Evolutionary conservation across 2,113 vertebrate genomes (phyloP).

Genomic region (Ceuthmochares aereus): DNA sequence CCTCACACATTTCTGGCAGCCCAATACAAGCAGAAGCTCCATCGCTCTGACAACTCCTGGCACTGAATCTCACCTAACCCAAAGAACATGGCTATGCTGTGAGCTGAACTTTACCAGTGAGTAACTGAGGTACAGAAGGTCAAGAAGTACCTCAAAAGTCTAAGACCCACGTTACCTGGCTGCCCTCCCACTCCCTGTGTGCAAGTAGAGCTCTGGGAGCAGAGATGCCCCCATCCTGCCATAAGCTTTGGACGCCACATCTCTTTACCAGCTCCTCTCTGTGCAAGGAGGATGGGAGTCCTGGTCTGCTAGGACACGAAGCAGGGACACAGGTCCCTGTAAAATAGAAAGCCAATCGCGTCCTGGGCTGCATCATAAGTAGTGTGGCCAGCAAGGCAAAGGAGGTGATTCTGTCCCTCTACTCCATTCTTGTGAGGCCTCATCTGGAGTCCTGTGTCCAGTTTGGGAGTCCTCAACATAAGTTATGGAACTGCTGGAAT

Average conservation of each 20-base stretch:
- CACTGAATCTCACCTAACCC: neutral
- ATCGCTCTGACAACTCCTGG: neutral
- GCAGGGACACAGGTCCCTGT: rapidly evolving
- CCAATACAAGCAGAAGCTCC: neutral
- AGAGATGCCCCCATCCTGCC: neutral
- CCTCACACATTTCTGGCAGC: neutral
- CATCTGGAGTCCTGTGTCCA: too few relatives aligned
- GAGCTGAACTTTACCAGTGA: neutral
- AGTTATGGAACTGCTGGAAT: too few relatives aligned
- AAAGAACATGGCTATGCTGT: neutral
- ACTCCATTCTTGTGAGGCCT: too few relatives aligned
- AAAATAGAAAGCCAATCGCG: neutral
- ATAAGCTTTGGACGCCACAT: neutral
- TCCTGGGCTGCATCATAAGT: too few relatives aligned
- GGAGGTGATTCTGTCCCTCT: too few relatives aligned
- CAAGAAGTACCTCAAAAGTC: neutral
- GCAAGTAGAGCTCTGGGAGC: neutral
- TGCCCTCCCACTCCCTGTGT: neutral
- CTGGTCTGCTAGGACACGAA: neutral
- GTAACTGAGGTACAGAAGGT: neutral
- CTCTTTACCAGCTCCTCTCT: neutral
- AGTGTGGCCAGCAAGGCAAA: too few relatives aligned
- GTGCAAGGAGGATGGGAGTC: neutral
- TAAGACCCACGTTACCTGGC: too few relatives aligned
- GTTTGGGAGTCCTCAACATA: too few relatives aligned